Conservation (phyloP, 1,140 invertebrate genomes). For the Papilio xuthus region DNA sequence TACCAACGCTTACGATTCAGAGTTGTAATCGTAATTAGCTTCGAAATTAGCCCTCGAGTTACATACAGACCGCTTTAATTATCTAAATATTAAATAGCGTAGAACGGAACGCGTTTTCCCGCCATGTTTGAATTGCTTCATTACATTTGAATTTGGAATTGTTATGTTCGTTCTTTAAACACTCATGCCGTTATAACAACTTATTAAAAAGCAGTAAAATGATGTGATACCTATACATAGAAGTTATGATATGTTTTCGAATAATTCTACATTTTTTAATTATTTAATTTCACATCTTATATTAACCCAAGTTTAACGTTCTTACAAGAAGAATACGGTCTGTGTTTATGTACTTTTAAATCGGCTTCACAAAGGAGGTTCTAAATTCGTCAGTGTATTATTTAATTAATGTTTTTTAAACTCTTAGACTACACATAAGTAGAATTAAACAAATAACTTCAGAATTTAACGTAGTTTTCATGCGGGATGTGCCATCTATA, state of each 20-base stretch:
- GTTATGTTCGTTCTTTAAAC: conserved; percentile 33
- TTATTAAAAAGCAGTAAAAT: conserved; percentile 9
- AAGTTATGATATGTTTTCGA: background rate
- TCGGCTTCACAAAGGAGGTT: no score
- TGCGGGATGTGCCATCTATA: conserved; percentile 28
- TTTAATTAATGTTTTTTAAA: background rate
- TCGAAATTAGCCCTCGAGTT: conserved; percentile 56
- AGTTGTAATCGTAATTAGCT: conserved; percentile 63
- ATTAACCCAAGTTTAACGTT: no score
- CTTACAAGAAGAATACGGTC: no score
- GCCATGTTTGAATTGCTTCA: conserved; percentile 39
- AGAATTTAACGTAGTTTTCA: conserved; percentile 16
- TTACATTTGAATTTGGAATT: conserved; percentile 40
- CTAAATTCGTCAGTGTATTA: no score
- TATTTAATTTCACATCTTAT: no score
- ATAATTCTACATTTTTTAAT: background rate
- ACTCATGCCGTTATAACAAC: conserved; percentile 25
- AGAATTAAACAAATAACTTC: background rate
- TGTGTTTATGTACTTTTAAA: no score
- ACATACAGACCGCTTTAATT: conserved; percentile 54
- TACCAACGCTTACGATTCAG: conserved; percentile 54
- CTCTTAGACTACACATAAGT: background rate
- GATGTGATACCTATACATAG: background rate
- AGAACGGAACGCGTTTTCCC: conserved; percentile 45
- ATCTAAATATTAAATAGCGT: conserved; percentile 48